Conservation (phyloP, 23 tunicate genomes). For the Halocynthia roretzi region DNA sequence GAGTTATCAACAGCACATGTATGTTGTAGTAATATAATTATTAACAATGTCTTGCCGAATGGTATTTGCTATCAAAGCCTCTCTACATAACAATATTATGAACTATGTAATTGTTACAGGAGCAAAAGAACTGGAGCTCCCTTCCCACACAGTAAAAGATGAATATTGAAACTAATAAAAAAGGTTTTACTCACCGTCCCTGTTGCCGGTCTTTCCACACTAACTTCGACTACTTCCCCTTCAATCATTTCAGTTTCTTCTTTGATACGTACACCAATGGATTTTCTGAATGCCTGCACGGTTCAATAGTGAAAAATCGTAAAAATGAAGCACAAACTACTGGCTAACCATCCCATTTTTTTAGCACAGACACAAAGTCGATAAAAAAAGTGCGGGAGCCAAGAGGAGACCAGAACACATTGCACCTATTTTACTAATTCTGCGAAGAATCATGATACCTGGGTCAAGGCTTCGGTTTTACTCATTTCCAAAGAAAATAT, state of each 20-base stretch:
- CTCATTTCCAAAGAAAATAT: slow-evolving; percentile 98
- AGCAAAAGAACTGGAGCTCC: too few species aligned
- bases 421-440: too few species aligned
- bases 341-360: neutral
- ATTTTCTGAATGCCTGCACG: slow-evolving; percentile 79
- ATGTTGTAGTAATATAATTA: too few species aligned
- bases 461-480: slow-evolving; percentile 98
- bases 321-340: neutral
- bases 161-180: too few species aligned
- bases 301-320: neutral
- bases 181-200: slow-evolving; percentile 55
- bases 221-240: slow-evolving; percentile 98
- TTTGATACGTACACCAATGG: slow-evolving; percentile 95
- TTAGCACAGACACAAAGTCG: neutral
- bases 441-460: slow-evolving; percentile 16
- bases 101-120: too few species aligned
- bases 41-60: too few species aligned
- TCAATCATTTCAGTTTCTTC: slow-evolving; percentile 99
- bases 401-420: too few species aligned
- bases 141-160: too few species aligned
- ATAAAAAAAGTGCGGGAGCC: neutral
- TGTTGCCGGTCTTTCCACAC: slow-evolving; percentile 98
- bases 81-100: too few species aligned
- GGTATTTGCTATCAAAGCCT: too few species aligned
- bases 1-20: too few species aligned